Evolutionary conservation across 2,888 invertebrate species (phyloP).

Genomic region (Eupithecia tripunctaria): DNA sequence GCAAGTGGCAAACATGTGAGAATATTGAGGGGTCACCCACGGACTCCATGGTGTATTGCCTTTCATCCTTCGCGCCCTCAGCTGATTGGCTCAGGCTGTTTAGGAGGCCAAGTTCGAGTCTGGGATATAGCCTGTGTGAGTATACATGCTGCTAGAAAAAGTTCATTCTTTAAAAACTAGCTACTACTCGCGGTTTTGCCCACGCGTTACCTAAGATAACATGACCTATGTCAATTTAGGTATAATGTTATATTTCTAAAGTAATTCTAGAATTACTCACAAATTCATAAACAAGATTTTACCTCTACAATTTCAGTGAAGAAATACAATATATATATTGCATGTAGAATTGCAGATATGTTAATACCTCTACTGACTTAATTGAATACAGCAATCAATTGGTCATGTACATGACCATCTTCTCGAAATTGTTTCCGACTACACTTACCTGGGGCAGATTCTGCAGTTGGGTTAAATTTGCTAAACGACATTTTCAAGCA

Average conservation of each 20-base stretch:
- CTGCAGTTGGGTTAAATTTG: no score
- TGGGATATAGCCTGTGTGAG: constrained; percentile 89
- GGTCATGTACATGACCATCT: no score
- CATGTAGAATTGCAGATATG: no score
- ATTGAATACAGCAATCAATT: no score
- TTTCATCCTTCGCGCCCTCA: constrained; percentile 94
- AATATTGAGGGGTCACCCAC: constrained; percentile 91
- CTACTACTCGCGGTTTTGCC: background rate
- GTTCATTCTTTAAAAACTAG: background rate
- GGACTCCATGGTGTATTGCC: constrained; percentile 96
- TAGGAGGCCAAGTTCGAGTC: constrained; percentile 94
- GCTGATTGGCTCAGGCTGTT: constrained; percentile 93
- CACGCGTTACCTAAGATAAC: background rate
- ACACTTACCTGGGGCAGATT: no score
- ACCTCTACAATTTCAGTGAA: background rate
- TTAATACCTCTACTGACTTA: no score
- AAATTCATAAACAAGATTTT: no score
- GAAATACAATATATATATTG: background rate
- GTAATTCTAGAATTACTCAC: no score
- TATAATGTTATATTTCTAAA: no score
- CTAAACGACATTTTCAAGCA: no score
- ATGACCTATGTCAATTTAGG: background rate
- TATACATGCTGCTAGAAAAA: constrained; percentile 32
- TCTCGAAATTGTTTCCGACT: no score
- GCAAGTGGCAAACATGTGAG: constrained; percentile 91